A percentile compares a stretch with the other conserved stretches of the same genome.
phyloP scores from a whole-genome alignment of 2,113 vertebrate species.

The Mus spicilegus region DNA sequence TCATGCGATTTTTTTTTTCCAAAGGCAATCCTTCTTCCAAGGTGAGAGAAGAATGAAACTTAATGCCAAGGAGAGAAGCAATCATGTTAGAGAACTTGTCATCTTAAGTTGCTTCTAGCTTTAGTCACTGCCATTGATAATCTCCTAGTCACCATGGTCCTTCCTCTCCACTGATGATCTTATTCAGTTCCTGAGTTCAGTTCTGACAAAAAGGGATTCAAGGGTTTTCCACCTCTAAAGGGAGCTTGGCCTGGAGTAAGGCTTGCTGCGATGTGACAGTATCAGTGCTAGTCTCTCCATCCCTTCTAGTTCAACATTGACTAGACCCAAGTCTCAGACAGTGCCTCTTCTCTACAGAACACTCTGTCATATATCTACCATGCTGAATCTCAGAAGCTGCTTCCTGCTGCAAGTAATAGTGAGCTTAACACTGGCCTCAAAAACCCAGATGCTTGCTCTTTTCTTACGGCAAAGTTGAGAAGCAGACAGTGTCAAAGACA shows the following conservation, averaged over 20 bases:
- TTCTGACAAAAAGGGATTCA: neutral
- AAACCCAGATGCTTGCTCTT: neutral
- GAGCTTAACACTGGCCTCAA: neutral
- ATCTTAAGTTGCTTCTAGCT: neutral
- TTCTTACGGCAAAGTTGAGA: neutral
- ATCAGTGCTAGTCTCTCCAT: neutral
- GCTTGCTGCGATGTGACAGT: neutral
- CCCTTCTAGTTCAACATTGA: neutral
- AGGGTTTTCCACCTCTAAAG: neutral
- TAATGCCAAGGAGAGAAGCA: neutral
- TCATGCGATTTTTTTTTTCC: neutral
- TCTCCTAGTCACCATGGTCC: neutral
- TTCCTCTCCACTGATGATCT: no score
- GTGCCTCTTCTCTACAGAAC: neutral
- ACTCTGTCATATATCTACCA: neutral
- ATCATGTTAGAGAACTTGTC: neutral
- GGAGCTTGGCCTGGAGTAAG: neutral
- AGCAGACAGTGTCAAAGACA: neutral
- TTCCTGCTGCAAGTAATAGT: neutral
- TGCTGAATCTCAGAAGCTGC: neutral
- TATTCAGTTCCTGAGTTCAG: neutral
- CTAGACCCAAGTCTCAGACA: neutral
- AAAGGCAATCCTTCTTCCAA: neutral
- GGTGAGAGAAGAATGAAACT: neutral
- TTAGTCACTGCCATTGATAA: neutral